Base-by-base conservation (phyloP, 2,888 invertebrate genomes). In the Chloromyia formosa region DNA sequence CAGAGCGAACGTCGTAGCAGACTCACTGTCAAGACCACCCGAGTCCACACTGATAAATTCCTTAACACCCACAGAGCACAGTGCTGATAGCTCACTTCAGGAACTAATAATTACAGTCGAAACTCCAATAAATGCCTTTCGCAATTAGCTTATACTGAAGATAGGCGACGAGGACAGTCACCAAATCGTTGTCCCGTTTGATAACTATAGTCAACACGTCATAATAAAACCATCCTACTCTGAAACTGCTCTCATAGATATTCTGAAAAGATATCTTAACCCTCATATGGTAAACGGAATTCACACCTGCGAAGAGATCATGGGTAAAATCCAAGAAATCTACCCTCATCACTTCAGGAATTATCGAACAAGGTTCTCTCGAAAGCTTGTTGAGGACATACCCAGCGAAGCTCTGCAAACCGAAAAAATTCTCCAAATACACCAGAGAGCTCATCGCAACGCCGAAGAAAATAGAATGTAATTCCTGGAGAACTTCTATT, bases 1-100 rank as follows among this genome's bases (percentile, higher is more conserved):
- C 16, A 75, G 74, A 60, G 66, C 45, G 10, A 74, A 74, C 18
- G 45, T 68, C 18, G 73, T 75, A 1, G 73, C 75, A 10, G 73
- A 73, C n/a, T 54, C n/a, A n/a, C 16, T 54, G n/a, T 54, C 54
- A 54, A 27, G 42, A 35, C 62, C 18, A 16, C 35, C 40, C 7
- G 7, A 42, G 5, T 5, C 7, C 12, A 9, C 42, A 9, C 12
- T 42, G 42, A 12, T 42, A 9, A 42, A 42, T 12, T 42, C 12
- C 5, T 42, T 42, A 42, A 42, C 42, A n/a, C 42, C 42, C 42
- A 42, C 42, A 12, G 42, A 42, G 42, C 42, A 12, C 12, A 42
- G 5, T 12, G 42, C 5, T 12, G 42, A 42, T 12, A 42, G 42
- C 42, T 42, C 42, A 42, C 42, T 42, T 12, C 42, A 42, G n/a